A percentile compares a stretch with the other conserved stretches of the same genome.
Evolutionary conservation across 2,888 invertebrate genomes (phyloP).

Genomic region (Chorisops tibialis): DNA sequence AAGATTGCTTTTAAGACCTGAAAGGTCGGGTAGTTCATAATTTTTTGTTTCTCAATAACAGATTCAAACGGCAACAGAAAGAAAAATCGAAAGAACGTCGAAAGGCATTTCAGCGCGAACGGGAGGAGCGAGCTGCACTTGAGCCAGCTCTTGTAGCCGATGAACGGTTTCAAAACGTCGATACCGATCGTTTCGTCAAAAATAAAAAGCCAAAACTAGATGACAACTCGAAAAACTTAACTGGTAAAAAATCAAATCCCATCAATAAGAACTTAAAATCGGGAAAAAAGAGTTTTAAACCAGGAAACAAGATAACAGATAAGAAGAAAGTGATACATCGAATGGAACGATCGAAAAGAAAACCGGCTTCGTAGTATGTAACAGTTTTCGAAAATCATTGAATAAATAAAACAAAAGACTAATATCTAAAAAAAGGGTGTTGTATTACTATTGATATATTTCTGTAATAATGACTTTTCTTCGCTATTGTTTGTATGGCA

Average conservation of each 20-base stretch:
- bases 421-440: not conserved
- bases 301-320: too few relatives aligned
- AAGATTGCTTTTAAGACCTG: constrained; percentile 33
- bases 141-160: constrained; percentile 41
- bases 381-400: not conserved
- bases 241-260: not conserved
- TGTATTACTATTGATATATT: not conserved
- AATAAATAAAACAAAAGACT: not conserved
- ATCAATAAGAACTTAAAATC: not conserved
- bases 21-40: not conserved
- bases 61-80: constrained; percentile 47
- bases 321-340: too few relatives aligned
- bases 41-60: constrained; percentile 30
- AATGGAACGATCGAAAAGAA: too few relatives aligned
- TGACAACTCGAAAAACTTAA: too few relatives aligned
- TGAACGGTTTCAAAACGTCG: constrained; percentile 46
- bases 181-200: constrained; percentile 42
- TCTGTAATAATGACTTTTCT: not conserved
- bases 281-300: too few relatives aligned
- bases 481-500: not conserved
- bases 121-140: constrained; percentile 35
- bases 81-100: constrained; percentile 46
- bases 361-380: too few relatives aligned
- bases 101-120: constrained; percentile 39
- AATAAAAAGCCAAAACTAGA: constrained; percentile 32